Evolutionary conservation across 2,113 vertebrate species (phyloP), one percentile per base, ranked within the genome.

Genomic region (Anser brachyrhynchus): DNA sequence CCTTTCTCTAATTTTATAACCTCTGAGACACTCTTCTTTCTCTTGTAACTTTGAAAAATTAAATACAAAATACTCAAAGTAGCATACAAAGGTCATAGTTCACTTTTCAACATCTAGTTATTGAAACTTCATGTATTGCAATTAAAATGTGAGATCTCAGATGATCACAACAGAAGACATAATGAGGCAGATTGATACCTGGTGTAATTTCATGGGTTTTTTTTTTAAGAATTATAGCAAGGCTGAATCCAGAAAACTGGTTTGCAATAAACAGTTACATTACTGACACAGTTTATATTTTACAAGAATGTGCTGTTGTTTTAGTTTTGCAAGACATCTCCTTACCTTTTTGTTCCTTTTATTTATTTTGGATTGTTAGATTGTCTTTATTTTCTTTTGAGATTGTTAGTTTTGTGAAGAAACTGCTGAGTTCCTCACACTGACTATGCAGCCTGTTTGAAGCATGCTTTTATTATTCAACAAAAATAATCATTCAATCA

Each of bases 51-150:
- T 62, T 54, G 35, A 92, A 84, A 91, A 91, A 72, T 57, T 4
- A 69, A 83, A 59, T 15, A 3, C 5, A 72, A 74, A 90, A 41
- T 29, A 58, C 11, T 81, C 35, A 35, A 11, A 89, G n/a, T 54
- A 61, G 4, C 22, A 19, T 91, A 62, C 18, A 85, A 87, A 95
- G 29, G 23, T 92, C 44, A 51, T 26, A 9, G 16, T 23, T 84
- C 61, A 29, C 67, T 87, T 89, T 64, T 82, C 29, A 82, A 19
- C 13, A 8, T 49, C n/a, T 39, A 22, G 11, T 58, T 83, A 70
- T 75, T 95, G 94, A 95, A 94, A 78, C 87, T 84, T 72, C 57
- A 72, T 85, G 13, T 28, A 41, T 80, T 71, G 44, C 57, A 79
- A 82, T 89, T 93, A 91, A 94, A 94, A 81, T 55, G 6, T 85